Base-by-base conservation (phyloP, 2,113 vertebrate genomes). In the Dendrocopos noguchii region DNA sequence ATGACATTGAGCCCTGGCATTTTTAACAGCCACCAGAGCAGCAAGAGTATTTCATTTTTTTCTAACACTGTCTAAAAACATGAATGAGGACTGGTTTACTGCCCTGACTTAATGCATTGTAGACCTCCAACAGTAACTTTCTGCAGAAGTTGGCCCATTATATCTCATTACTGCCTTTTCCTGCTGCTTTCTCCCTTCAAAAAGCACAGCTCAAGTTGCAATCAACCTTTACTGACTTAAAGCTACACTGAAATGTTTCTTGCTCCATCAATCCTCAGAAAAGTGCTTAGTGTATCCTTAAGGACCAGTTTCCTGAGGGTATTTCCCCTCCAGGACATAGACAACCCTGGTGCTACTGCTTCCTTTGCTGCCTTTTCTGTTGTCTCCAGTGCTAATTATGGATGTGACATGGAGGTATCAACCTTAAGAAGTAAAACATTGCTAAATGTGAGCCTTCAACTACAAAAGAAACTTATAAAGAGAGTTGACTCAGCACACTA, bases 401-500 rank as follows among this genome's bases (percentile, higher is more conserved):
- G 15, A 36, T 56, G 10, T 74, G 76, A 71, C 14, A 52, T 15
- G 10, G 61, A 59, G 25, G 24, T 34, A 80, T 27, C 44, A 74
- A 74, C 29, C 8, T 59, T 17, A 59, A 78, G 72, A 79, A 60
- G 27, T 21, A 66, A 53, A 57, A 53, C 3, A 1, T 28, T 77
- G 29, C 36, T 33, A 73, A 7, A 13, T 47, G 59, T 33, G 19
- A 87, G 61, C 7, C 36, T 93, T 85, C 55, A 76, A 7, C 3
- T 91, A 68, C 33, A 87, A 46, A 90, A 83, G 22, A 71, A 90
- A 91, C 25, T 91, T 79, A 4, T 4, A 55, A 61, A 29, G 47
- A 57, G 28, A 71, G 57, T 78, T 90, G 88, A 90, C 80, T 93
- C 88, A 94, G 88, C 73, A 86, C 14, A 15, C 42, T 65, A 18